Conservation (phyloP, 2,888 invertebrate genomes). For the Myopa tessellatipennis region DNA sequence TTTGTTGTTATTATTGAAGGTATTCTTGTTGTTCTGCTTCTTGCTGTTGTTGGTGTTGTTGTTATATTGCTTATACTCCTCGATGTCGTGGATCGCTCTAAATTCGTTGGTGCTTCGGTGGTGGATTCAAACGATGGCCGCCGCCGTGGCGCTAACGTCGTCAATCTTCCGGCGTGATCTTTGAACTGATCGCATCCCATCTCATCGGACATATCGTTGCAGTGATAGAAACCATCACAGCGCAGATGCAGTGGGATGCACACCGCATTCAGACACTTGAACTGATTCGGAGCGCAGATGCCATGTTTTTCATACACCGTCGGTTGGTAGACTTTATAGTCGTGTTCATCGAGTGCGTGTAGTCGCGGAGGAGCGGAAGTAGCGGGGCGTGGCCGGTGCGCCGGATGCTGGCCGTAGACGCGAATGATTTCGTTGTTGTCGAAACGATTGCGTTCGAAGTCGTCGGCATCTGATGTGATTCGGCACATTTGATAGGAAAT, state of each 20-base stretch:
- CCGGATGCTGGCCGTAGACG: slow-evolving; percentile 50
- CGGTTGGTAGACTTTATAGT: slow-evolving; percentile 52
- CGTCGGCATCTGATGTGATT: slow-evolving; percentile 41
- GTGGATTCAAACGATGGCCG: slow-evolving; percentile 1
- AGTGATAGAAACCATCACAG: slow-evolving; percentile 73
- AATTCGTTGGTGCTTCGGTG: slow-evolving; percentile 45
- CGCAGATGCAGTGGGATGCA: slow-evolving; percentile 70
- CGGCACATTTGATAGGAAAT: background rate
- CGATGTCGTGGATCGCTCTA: slow-evolving; percentile 44
- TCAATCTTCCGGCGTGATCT: background rate
- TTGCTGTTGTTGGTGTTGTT: slow-evolving; percentile 13
- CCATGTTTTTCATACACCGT: slow-evolving; percentile 55
- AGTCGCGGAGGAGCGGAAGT: slow-evolving; percentile 41
- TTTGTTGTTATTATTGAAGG: slow-evolving; percentile 36
- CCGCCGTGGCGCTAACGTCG: slow-evolving; percentile 44
- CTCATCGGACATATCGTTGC: slow-evolving; percentile 74
- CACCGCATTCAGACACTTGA: slow-evolving; percentile 72
- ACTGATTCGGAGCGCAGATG: slow-evolving; percentile 70
- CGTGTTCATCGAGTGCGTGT: slow-evolving; percentile 49
- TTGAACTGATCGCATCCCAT: slow-evolving; percentile 63
- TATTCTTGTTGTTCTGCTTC: slow-evolving; percentile 25
- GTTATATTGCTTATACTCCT: slow-evolving; percentile 27
- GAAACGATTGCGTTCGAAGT: slow-evolving; percentile 49
- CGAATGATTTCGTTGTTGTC: slow-evolving; percentile 56
- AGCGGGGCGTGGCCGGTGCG: slow-evolving; percentile 37